Evolutionary conservation across 1,140 invertebrate species (phyloP).

Genomic region (Apis cerana): DNA sequence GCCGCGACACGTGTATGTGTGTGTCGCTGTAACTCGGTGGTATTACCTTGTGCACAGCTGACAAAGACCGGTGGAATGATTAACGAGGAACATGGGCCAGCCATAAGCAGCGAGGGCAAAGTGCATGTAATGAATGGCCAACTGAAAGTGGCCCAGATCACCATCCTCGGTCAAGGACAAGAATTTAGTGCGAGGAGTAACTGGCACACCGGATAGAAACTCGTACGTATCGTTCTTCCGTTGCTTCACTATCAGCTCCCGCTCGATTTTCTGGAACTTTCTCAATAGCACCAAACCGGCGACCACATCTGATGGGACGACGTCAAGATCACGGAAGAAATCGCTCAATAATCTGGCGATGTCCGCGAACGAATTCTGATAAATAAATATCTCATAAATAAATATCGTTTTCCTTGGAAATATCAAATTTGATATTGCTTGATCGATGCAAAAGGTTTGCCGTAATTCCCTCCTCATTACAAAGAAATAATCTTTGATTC

Average conservation of each 20-base stretch:
- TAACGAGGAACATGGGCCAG: conserved; percentile 94
- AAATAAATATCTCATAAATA: conserved; percentile 15
- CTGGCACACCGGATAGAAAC: conserved; percentile 93
- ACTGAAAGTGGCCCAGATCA: conserved; percentile 87
- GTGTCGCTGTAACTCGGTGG: background rate
- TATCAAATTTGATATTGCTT: too few species aligned
- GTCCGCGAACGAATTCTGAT: conserved; percentile 91
- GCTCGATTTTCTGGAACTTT: conserved; percentile 91
- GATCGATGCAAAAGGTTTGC: background rate
- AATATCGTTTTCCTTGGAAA: background rate
- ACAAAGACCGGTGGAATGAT: conserved; percentile 88
- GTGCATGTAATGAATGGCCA: conserved; percentile 92
- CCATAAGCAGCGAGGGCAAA: conserved; percentile 94
- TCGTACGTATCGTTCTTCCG: conserved; percentile 93
- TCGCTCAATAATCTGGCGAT: conserved; percentile 93
- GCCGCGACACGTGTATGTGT: background rate
- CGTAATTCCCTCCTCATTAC: background rate
- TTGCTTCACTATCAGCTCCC: conserved; percentile 89
- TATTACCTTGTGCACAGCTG: conserved; percentile 86
- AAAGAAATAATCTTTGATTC: background rate
- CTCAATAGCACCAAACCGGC: conserved; percentile 92
- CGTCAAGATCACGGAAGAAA: conserved; percentile 94
- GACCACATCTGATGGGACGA: conserved; percentile 95
- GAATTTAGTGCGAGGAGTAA: conserved; percentile 92
- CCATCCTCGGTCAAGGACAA: conserved; percentile 90